Evolutionary conservation across 2,797 vertebrate genomes (phyloP), one percentile per base, ranked within the genome.

Genomic region (Chaunax sp.): DNA sequence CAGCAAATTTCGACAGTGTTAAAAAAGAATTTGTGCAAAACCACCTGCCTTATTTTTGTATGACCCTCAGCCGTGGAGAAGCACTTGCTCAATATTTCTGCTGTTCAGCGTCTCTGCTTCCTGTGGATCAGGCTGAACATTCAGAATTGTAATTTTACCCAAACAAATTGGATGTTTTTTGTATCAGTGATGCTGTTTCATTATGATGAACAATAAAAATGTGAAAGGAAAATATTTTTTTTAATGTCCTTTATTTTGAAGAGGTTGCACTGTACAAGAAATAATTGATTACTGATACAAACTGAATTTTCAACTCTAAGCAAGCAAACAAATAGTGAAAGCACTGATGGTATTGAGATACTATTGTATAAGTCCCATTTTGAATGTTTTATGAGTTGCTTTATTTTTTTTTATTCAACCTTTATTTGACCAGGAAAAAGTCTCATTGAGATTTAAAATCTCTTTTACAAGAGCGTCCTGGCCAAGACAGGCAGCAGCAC

Each of bases 141-240:
- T 83, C 69, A 89, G 22, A 81, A 85, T 81, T 88, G 87, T 90
- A 83, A 90, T 87, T 90, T 82, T 89, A 83, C 80, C 84, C 67
- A 75, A 77, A 85, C 75, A 72, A 84, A 81, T 63, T 72, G 77
- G 56, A 59, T 88, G 86, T 90, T 53, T 81, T 90, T 93, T 94
- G 83, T 93, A 93, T 93, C 80, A 44, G 75, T 89, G 82, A 92
- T 92, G 86, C 80, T 82, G 84, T 93, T 93, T 92, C 76, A 78
- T 78, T 88, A 88, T 83, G 79, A 89, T 89, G 83, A 92, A 90
- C 70, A 92, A 91, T 93, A 92, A 91, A 93, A 93, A 92, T 88
- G 83, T 91, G 74, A 90, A 89, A 75, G 38, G 0, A 74, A 82
- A 49, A 59, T 7, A 8, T 14, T 41, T 28, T 51, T 51, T 35